These are phyloP conservation scores for Rallus limicola DNA, from an alignment of 2,113 vertebrate genomes.

Conservation along the genomic window DNA sequence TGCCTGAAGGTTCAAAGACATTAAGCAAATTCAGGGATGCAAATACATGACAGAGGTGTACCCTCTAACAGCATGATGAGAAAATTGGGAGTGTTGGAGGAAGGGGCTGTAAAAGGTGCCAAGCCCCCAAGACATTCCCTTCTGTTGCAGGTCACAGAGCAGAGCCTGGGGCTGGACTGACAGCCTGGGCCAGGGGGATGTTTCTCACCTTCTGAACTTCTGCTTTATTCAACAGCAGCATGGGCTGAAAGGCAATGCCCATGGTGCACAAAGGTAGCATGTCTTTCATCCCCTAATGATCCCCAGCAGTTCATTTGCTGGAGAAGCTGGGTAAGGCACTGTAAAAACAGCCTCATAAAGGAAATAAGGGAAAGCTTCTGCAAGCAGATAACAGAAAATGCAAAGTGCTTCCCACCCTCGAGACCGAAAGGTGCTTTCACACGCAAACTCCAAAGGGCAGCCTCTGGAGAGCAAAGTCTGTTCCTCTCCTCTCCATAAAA, in stretches of 20 bases:
- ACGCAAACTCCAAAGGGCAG: background rate
- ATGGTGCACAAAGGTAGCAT: fast-evolving
- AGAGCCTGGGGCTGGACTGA: background rate
- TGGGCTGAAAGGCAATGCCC: background rate
- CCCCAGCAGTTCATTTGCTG: background rate
- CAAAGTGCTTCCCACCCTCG: background rate
- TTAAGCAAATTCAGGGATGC: background rate
- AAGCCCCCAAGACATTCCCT: background rate
- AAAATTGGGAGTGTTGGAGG: background rate
- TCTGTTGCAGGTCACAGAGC: background rate
- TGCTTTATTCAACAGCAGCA: background rate
- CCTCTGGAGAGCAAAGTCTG: background rate
- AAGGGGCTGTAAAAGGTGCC: background rate
- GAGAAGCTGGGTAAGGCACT: background rate
- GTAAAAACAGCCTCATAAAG: background rate
- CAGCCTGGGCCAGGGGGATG: background rate
- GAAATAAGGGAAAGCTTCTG: background rate
- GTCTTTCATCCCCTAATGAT: background rate
- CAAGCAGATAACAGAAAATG: background rate
- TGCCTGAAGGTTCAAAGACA: background rate
- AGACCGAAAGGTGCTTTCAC: background rate
- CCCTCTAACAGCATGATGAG: background rate
- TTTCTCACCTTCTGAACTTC: background rate
- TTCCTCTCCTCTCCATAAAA: background rate
- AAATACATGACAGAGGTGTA: background rate